A percentile compares a stretch with the other conserved stretches of the same genome.
phyloP scores from a whole-genome alignment of 2,888 invertebrate genomes.

The Plagiodera versicolora region DNA sequence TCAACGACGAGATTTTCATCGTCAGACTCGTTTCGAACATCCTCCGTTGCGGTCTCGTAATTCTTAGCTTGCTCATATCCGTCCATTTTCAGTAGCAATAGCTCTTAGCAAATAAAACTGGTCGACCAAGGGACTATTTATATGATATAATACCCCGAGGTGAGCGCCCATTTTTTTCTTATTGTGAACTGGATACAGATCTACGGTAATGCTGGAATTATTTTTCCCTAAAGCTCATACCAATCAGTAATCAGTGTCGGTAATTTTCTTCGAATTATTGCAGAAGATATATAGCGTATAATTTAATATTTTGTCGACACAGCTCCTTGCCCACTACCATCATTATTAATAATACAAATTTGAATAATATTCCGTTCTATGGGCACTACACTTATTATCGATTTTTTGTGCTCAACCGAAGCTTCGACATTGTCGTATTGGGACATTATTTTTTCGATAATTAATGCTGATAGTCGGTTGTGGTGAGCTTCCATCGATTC shows the following conservation, averaged over 20 bases:
- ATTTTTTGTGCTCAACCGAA: conserved; percentile 18
- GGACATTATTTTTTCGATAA: neutral
- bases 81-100: conserved; percentile 50
- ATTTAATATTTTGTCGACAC: conserved; percentile 38
- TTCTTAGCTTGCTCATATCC: conserved; percentile 37
- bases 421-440: conserved; percentile 6
- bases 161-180: conserved; percentile 27
- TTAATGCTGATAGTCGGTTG: neutral
- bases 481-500: neutral
- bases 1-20: conserved; percentile 32
- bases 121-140: conserved; percentile 42
- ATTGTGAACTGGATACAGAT: conserved; percentile 37
- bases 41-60: conserved; percentile 14
- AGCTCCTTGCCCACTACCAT: conserved; percentile 26
- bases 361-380: conserved; percentile 20
- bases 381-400: conserved; percentile 21
- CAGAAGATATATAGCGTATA: conserved; percentile 33
- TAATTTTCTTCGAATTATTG: conserved; percentile 44
- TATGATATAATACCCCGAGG: conserved; percentile 27
- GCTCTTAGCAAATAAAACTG: conserved; percentile 50
- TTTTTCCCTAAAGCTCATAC: conserved; percentile 41
- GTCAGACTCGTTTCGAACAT: conserved; percentile 14
- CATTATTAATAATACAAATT: conserved; percentile 24
- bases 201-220: conserved; percentile 43
- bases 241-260: conserved; percentile 46